Base-by-base conservation (phyloP, 2,888 invertebrate genomes). In the Scrobipalpa atriplicella region DNA sequence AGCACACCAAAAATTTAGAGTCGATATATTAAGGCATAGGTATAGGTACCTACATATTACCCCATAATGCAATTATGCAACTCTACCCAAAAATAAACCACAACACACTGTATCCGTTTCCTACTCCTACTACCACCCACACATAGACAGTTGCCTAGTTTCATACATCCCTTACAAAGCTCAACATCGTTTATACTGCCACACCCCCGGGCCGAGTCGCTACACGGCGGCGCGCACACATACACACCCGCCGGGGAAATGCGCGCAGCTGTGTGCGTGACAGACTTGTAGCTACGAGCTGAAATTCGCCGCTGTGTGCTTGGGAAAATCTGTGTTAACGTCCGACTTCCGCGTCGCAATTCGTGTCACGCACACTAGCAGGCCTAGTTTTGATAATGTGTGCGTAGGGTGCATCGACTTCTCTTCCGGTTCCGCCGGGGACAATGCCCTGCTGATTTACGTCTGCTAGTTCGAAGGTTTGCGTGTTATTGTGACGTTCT, bases 391-490 rank as follows among this genome's bases (percentile, higher is more conserved):
- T 6, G 21, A 60, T 47, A 51, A 64, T 77, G 83, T 84, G 85
- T 78, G 85, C 65, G 86, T 83, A 77, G 88, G 90, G 92, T 92
- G 92, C 92, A 92, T 87, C 89, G 91, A 90, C 92, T 89, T 77
- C 72, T 86, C 82, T 91, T 90, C 91, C 91, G 84, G 85, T 82
- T 84, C 81, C 83, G 84, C 80, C 78, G 87, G 85, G 92, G 89
- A 89, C 88, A 89, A 89, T 85, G 91, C 90, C 76, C 85, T 73
- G 83, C 11, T 89, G 91, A 91, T 91, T 90, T 91, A 90, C 85
- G 87, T 79, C 75, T 81, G 79, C 76, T 73, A 78, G 83, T 79
- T 81, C 79, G 84, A 84, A 86, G 87, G 87, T 81, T 89, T 81
- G 91, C 91, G 89, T 91, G 91, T 75, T 84, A 80, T 82, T 81